phyloP scores from a whole-genome alignment of 2,113 vertebrate genomes.

The Cyanoramphus novaezelandiae region DNA sequence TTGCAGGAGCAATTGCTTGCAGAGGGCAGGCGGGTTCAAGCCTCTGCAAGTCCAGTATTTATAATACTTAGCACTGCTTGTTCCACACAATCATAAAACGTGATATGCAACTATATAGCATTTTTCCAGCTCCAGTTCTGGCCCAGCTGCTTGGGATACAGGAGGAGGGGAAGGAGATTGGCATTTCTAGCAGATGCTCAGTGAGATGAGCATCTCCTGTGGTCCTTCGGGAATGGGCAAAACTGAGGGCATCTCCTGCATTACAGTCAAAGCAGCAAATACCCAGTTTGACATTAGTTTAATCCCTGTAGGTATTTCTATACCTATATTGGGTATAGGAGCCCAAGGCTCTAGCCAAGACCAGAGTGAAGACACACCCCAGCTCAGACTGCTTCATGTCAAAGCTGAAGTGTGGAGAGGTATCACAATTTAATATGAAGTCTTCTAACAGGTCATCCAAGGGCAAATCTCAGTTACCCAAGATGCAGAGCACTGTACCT shows the following conservation, averaged over 20 bases:
- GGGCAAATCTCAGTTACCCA: neutral
- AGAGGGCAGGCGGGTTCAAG: slow-evolving; percentile 60
- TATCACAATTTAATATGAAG: neutral
- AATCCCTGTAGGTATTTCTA: neutral
- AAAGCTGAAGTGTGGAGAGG: neutral
- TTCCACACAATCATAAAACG: neutral
- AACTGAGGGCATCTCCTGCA: neutral
- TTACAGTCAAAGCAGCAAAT: neutral
- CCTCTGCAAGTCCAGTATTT: slow-evolving; percentile 71
- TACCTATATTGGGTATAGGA: neutral
- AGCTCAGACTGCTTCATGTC: neutral
- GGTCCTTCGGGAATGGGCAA: neutral
- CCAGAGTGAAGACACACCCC: neutral
- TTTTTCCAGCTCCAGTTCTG: neutral
- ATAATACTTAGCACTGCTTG: slow-evolving; percentile 38
- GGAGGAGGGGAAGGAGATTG: neutral
- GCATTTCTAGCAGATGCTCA: neutral
- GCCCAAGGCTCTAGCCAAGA: neutral
- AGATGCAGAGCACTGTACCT: neutral
- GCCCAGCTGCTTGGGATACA: neutral
- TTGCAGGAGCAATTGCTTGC: neutral
- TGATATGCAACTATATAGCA: neutral
- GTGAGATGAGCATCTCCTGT: neutral
- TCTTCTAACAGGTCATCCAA: neutral
- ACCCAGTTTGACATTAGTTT: neutral